phyloP scores from a whole-genome alignment of 2,113 vertebrate genomes.

The Excalfactoria chinensis region DNA sequence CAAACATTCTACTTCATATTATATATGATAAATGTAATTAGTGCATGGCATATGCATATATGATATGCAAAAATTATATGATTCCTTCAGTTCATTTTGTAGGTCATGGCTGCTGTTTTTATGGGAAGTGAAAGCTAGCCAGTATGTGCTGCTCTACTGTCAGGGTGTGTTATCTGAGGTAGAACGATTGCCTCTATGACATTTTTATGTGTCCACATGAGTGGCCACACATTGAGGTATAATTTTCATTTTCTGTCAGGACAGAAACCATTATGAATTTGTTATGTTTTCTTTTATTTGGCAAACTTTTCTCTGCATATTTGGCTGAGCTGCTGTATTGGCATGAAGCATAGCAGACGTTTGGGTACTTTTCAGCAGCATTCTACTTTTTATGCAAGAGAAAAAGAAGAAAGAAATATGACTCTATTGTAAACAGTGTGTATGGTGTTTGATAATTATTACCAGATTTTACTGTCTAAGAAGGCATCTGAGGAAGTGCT shows the following conservation, averaged over 20 bases:
- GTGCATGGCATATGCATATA: conserved; percentile 26
- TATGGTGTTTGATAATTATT: conserved; percentile 83
- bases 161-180: conserved; percentile 81
- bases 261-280: conserved; percentile 84
- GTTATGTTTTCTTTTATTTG: conserved; percentile 85
- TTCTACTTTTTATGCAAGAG: conserved; percentile 78
- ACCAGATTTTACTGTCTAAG: conserved; percentile 80
- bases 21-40: conserved; percentile 50
- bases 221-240: conserved; percentile 84
- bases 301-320: conserved; percentile 78
- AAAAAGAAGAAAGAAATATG: conserved; percentile 77
- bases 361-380: conserved; percentile 80
- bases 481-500: conserved; percentile 73
- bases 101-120: conserved; percentile 67
- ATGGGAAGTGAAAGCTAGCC: conserved; percentile 67
- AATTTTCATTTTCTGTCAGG: conserved; percentile 84
- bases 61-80: conserved; percentile 51
- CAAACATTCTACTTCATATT: conserved; percentile 34
- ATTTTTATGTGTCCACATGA: conserved; percentile 81
- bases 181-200: conserved; percentile 81
- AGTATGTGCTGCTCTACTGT: conserved; percentile 68
- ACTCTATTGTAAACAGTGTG: conserved; percentile 80
- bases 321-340: conserved; percentile 81
- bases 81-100: conserved; percentile 61
- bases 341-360: conserved; percentile 72